Evolutionary conservation across 1,140 invertebrate genomes (phyloP).

Genomic region (Teleopsis dalmanni): DNA sequence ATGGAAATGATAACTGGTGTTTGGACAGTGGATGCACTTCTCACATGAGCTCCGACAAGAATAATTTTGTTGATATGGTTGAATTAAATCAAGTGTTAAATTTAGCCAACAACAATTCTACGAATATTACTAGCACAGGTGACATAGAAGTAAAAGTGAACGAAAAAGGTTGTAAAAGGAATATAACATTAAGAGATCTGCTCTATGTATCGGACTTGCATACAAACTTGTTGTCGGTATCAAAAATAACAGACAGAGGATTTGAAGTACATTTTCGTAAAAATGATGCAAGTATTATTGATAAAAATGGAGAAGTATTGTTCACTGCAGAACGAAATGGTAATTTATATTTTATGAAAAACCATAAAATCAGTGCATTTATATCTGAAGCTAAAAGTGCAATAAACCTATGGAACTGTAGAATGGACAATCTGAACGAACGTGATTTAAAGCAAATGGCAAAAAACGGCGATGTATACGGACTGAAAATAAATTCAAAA

Average conservation of each 20-base stretch:
- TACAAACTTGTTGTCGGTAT: not conserved
- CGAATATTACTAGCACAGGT: slow-evolving; percentile 3
- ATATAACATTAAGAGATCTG: not conserved
- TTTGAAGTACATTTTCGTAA: slow-evolving; percentile 3
- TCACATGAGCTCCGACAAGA: too few relatives aligned
- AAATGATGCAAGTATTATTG: too few relatives aligned
- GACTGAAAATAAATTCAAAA: not conserved
- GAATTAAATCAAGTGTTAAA: not conserved
- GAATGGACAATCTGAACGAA: slow-evolving; percentile 8
- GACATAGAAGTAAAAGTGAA: slow-evolving; percentile 2
- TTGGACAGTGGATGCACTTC: too few relatives aligned
- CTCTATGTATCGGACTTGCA: slow-evolving; percentile 1
- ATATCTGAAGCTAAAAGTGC: not conserved
- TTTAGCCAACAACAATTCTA: not conserved
- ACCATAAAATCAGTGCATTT: not conserved
- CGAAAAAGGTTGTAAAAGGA: not conserved
- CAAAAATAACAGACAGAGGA: slow-evolving; percentile 2
- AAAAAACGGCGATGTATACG: slow-evolving; percentile 3
- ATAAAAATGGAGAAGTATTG: not conserved
- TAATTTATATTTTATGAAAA: slow-evolving; percentile 7
- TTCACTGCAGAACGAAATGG: slow-evolving; percentile 2
- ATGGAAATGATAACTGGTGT: too few relatives aligned
- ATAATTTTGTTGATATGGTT: too few relatives aligned
- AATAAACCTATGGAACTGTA: slow-evolving; percentile 4
- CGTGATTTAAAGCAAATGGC: slow-evolving; percentile 2